These are phyloP conservation scores for Drosophila varians DNA, from an alignment of 1,140 invertebrate genomes.

Conservation along the genomic window DNA sequence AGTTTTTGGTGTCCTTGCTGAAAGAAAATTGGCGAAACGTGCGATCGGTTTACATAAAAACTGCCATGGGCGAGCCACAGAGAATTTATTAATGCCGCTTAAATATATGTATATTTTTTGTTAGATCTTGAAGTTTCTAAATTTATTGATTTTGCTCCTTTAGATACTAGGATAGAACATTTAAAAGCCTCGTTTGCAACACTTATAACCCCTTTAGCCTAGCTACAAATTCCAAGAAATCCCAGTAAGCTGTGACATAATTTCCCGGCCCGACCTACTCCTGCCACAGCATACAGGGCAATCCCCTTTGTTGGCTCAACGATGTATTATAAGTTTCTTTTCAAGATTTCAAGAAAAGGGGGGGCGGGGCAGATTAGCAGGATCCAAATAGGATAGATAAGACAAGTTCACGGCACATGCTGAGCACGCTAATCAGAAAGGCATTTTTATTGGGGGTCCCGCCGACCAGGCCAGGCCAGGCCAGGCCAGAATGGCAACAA, in stretches of 20 bases:
- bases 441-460: constrained; percentile 54
- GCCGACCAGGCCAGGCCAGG: constrained; percentile 7
- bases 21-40: constrained; percentile 17
- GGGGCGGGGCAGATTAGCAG: neutral
- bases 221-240: neutral
- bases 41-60: constrained; percentile 14
- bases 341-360: constrained; percentile 1
- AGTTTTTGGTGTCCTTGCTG: constrained; percentile 13
- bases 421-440: constrained; percentile 69
- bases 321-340: constrained; percentile 70
- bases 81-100: constrained; percentile 5
- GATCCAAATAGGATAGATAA: constrained; percentile 31
- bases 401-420: constrained; percentile 56
- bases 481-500: constrained; percentile 33
- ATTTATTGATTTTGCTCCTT: neutral
- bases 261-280: constrained; percentile 19
- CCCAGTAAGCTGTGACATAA: constrained; percentile 62
- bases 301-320: constrained; percentile 34
- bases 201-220: neutral
- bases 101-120: neutral
- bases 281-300: constrained; percentile 34
- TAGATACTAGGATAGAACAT: neutral
- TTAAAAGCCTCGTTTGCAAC: neutral
- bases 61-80: neutral
- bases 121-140: neutral